Base-by-base conservation (phyloP, 2,888 invertebrate species). In the Folsomia manolachei region DNA sequence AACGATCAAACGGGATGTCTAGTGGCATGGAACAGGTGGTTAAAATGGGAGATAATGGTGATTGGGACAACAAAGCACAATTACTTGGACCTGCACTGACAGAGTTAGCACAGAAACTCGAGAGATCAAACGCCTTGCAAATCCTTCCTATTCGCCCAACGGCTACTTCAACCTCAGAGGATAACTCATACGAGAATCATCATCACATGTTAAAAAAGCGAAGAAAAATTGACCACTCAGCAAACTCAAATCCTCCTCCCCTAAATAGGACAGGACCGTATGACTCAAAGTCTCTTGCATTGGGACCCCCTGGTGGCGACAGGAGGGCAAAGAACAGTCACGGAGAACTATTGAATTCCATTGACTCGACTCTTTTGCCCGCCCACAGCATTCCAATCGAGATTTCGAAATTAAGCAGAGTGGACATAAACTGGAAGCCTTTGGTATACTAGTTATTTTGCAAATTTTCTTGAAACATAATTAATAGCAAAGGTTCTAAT, bases 91-190 rank as follows among this genome's bases (percentile, higher is more conserved):
- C 80, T 19, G 78, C 74, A 0, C 61, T 81, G 18, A 75, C 72
- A 65, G 78, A 81, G 67, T 70, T 81, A 14, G 80, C 81, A 7
- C 78, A 79, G 24, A 80, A 80, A 56, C 61, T 81, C 70, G 78
- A 78, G 63, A 77, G 74, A 66, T 79, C 78, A 1, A 80, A 80
- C 72, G 78, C 81, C 2, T 69, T 81, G 14, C 78, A 79, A 72
- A 81, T 81, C 53, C 69, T 79, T 2, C 79, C 80, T 14, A 77
- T 80, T 63, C 75, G 76, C 14, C 79, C 79, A 7, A 69, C 72
- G 62, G 75, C 26, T 23, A n/a, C 2, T 21, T 52, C 53, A 21
- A 65, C 69, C 1, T 27, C 27, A 60, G 69, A 74, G 7, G 63
- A 66, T 39, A 61, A 63, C 9, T n/a, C n/a, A n/a, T n/a, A n/a